Evolutionary conservation across 2,888 invertebrate genomes (phyloP).

Genomic region (Xanthorhoe designata): DNA sequence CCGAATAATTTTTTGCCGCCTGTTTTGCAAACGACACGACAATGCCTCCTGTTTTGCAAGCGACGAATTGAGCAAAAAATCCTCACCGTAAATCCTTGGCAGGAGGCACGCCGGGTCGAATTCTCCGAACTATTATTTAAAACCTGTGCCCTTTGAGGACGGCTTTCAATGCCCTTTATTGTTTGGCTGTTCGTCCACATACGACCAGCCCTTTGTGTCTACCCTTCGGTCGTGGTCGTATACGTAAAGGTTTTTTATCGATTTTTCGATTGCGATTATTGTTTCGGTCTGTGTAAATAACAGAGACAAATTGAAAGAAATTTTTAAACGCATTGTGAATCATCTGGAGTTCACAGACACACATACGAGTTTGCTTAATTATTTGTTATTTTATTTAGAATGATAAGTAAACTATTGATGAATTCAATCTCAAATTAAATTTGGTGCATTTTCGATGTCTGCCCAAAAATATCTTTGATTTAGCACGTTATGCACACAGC

Average conservation of each 20-base stretch:
- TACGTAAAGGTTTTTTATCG: slow-evolving; percentile 38
- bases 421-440: slow-evolving; percentile 18
- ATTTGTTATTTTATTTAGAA: background rate
- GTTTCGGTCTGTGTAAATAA: slow-evolving; percentile 25
- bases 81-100: slow-evolving; percentile 56
- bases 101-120: slow-evolving; percentile 59
- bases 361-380: background rate
- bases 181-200: slow-evolving; percentile 54
- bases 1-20: slow-evolving; percentile 53
- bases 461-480: slow-evolving; percentile 51
- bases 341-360: background rate
- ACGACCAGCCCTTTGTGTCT: slow-evolving; percentile 60
- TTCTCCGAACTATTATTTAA: slow-evolving; percentile 67
- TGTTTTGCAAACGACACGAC: slow-evolving; percentile 12
- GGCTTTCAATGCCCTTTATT: slow-evolving; percentile 66
- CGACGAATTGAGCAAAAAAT: slow-evolving; percentile 62
- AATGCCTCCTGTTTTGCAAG: slow-evolving; percentile 42
- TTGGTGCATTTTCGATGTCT: slow-evolving; percentile 29
- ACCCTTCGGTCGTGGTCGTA: slow-evolving; percentile 48
- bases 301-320: slow-evolving; percentile 15
- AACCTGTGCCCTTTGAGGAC: slow-evolving; percentile 68
- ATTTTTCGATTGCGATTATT: slow-evolving; percentile 34
- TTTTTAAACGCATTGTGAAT: background rate
- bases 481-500: slow-evolving; percentile 48
- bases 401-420: background rate